These are phyloP conservation scores for Bombyx mandarina DNA, from an alignment of 1,140 invertebrate genomes.

Conservation along the genomic window DNA sequence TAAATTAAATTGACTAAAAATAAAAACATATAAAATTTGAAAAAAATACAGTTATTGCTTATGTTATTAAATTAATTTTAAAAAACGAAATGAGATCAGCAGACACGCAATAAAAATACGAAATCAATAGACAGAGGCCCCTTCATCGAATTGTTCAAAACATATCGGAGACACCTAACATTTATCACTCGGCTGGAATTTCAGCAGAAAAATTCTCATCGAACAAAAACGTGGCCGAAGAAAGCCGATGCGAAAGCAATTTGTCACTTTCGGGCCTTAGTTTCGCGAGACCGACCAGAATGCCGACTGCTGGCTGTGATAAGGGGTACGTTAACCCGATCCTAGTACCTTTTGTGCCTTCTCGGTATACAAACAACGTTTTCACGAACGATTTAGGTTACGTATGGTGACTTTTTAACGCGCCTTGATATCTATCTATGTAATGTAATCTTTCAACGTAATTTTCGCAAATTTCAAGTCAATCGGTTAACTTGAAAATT, in stretches of 20 bases:
- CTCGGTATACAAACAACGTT: too few relatives aligned
- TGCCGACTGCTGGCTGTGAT: slow-evolving; percentile 2
- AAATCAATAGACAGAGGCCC: too few relatives aligned
- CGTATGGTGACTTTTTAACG: too few relatives aligned
- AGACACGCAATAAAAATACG: not conserved
- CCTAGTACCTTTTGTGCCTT: not conserved
- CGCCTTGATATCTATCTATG: too few relatives aligned
- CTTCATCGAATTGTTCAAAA: slow-evolving; percentile 4
- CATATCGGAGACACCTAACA: slow-evolving; percentile 6
- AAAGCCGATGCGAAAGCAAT: slow-evolving; percentile 18
- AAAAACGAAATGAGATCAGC: not conserved
- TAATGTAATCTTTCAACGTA: too few relatives aligned
- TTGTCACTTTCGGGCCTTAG: slow-evolving; percentile 19
- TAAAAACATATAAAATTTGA: not conserved
- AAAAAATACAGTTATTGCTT: not conserved
- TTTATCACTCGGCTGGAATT: slow-evolving; percentile 16
- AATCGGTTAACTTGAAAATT: too few relatives aligned
- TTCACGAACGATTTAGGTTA: too few relatives aligned
- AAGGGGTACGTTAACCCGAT: slow-evolving; percentile 5
- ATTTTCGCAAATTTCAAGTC: too few relatives aligned
- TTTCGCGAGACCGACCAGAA: slow-evolving; percentile 4
- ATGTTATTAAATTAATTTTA: too few relatives aligned
- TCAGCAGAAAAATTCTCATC: slow-evolving; percentile 14
- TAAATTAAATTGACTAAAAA: not conserved
- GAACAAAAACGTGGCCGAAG: slow-evolving; percentile 14